Conservation (phyloP, 2,113 vertebrate genomes). For the Crotalus horridus region DNA sequence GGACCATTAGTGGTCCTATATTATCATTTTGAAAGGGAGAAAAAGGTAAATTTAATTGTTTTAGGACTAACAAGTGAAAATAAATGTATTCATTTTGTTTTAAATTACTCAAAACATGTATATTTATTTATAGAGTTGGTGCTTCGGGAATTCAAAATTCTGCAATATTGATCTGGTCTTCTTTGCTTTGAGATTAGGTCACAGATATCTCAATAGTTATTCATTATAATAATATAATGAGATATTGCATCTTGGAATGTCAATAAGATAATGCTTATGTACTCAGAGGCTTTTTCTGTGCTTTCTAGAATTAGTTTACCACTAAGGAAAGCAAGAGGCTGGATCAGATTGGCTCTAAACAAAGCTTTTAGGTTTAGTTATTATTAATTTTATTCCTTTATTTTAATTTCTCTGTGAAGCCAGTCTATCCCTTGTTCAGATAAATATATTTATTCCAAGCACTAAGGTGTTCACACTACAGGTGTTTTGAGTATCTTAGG, state of each 20-base stretch:
- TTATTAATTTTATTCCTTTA: neutral
- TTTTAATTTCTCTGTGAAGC: neutral
- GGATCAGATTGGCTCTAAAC: neutral
- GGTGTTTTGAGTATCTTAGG: slow-evolving; percentile 44
- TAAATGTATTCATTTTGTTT: neutral
- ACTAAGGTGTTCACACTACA: slow-evolving; percentile 32
- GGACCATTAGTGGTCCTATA: neutral
- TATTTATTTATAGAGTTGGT: neutral
- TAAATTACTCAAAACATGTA: neutral
- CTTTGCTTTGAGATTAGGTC: neutral
- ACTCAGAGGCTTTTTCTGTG: neutral
- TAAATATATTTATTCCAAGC: slow-evolving; percentile 14
- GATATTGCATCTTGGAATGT: neutral
- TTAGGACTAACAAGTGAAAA: neutral
- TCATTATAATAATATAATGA: neutral
- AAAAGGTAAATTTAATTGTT: neutral
- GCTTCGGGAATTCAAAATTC: neutral
- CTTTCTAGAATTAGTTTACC: neutral
- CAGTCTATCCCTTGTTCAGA: rapidly evolving
- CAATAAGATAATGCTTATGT: neutral
- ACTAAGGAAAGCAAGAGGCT: neutral
- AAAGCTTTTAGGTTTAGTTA: neutral
- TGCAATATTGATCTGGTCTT: neutral
- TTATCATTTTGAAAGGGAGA: neutral
- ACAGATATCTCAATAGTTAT: neutral